These are phyloP conservation scores for Rissa tridactyla DNA, from an alignment of 2,113 vertebrate species.

Conservation along the genomic window DNA sequence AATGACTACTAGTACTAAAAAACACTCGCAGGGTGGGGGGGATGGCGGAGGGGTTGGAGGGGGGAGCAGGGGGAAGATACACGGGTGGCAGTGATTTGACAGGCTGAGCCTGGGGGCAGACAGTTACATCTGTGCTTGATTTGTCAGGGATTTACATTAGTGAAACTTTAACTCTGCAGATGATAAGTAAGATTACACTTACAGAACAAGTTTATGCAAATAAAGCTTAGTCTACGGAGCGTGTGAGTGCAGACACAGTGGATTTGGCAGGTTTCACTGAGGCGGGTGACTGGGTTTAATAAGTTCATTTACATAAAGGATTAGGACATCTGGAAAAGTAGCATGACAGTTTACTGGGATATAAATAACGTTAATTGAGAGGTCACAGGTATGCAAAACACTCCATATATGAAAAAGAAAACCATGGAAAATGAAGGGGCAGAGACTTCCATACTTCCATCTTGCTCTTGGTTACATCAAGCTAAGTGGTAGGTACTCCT, in stretches of 20 bases:
- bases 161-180: conserved; percentile 79
- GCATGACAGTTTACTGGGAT: conserved; percentile 72
- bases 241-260: conserved; percentile 64
- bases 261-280: conserved; percentile 70
- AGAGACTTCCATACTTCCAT: background rate
- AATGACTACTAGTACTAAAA: conserved; percentile 45
- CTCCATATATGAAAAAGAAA: background rate
- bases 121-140: conserved; percentile 79
- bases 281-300: conserved; percentile 72
- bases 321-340: conserved; percentile 79
- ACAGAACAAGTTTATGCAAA: conserved; percentile 77
- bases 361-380: conserved; percentile 75
- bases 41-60: background rate
- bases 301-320: conserved; percentile 78
- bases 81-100: conserved; percentile 53
- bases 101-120: conserved; percentile 64
- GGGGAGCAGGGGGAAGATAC: conserved; percentile 43
- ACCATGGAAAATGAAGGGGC: background rate
- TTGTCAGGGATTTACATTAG: conserved; percentile 79
- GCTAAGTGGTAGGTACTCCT: background rate
- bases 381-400: conserved; percentile 71
- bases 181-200: conserved; percentile 79
- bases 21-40: background rate
- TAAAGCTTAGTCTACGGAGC: conserved; percentile 68
- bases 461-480: conserved; percentile 14